These are phyloP conservation scores for Cremastinae sp. DNA, from an alignment of 2,888 invertebrate species.

Conservation along the genomic window DNA sequence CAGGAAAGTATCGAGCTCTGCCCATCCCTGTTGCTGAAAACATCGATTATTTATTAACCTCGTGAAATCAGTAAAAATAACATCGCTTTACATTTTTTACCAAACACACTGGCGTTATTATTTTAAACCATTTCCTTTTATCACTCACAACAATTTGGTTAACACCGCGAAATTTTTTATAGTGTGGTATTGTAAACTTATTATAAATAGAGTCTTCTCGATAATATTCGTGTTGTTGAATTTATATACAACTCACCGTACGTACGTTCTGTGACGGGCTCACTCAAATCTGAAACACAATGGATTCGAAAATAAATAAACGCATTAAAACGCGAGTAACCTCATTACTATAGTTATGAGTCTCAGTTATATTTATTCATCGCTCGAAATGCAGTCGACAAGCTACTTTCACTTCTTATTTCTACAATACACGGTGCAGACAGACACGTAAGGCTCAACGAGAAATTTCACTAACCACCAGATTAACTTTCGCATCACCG, in stretches of 20 bases:
- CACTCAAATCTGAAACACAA: constrained; percentile 77
- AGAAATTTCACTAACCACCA: constrained; percentile 54
- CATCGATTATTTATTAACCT: no score
- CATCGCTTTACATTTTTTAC: no score
- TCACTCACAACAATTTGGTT: no score
- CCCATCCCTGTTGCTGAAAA: no score
- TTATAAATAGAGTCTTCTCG: no score
- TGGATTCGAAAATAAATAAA: constrained; percentile 38
- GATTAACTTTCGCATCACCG: constrained; percentile 55
- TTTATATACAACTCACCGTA: constrained; percentile 74
- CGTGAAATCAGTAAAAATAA: no score
- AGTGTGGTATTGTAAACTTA: no score
- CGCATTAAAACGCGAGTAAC: constrained; percentile 42
- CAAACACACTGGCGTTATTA: no score
- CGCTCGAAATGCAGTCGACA: constrained; percentile 52
- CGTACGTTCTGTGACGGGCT: constrained; percentile 76
- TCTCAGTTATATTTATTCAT: constrained; percentile 35
- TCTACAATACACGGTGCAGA: constrained; percentile 39
- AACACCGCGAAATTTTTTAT: no score
- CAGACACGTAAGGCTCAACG: constrained; percentile 35
- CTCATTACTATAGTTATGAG: constrained; percentile 33
- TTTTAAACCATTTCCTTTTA: no score
- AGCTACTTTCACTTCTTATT: constrained; percentile 59
- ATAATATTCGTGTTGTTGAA: neutral
- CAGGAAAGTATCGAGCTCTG: no score